Base-by-base conservation (phyloP, 2,888 invertebrate species). In the Laspeyria flexula region DNA sequence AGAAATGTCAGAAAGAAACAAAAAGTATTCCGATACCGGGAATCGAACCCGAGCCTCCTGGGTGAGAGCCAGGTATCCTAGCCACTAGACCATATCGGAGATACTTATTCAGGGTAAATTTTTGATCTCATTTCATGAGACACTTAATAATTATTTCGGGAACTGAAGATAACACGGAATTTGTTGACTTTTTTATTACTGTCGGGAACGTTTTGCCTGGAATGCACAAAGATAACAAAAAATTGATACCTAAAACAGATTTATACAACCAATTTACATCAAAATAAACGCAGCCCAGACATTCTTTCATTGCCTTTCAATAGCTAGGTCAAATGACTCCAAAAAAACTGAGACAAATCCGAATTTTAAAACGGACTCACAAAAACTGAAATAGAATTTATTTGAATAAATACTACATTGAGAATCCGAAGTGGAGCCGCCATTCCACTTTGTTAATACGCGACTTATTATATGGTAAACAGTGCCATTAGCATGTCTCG, bases 61-160 rank as follows among this genome's bases (percentile, higher is more conserved):
- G 94, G 93, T 94, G 94, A 94, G 93, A 94, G 94, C 94, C 94
- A 94, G 94, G 94, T 94, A 94, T 94, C 94, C 94, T 94, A 94
- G 94, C 94, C 94, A 94, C 94, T 94, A 94, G 94, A 94, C 93
- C 93, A 93, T 93, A 93, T 76, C 79, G 77, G 78, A 78, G 61
- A 4, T 27, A 21, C 6, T 52, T 0, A 0, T 0, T 0, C 0
- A 0, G 3, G 1, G 0, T n/a, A 65, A 65, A 48, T 38, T 12
- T 5, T n/a, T 21, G 13, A 13, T 33, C 23, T 23, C 2, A 1
- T n/a, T n/a, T n/a, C n/a, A n/a, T n/a, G n/a, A n/a, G n/a, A n/a
- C n/a, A n/a, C n/a, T n/a, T n/a, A n/a, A n/a, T n/a, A n/a, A n/a
- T n/a, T n/a, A n/a, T n/a, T n/a, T n/a, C n/a, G n/a, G n/a, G n/a